A percentile compares a stretch with the other conserved stretches of the same genome.
Evolutionary conservation across 2,888 invertebrate species (phyloP).

Genomic region (Scaptomyza caliginosa): DNA sequence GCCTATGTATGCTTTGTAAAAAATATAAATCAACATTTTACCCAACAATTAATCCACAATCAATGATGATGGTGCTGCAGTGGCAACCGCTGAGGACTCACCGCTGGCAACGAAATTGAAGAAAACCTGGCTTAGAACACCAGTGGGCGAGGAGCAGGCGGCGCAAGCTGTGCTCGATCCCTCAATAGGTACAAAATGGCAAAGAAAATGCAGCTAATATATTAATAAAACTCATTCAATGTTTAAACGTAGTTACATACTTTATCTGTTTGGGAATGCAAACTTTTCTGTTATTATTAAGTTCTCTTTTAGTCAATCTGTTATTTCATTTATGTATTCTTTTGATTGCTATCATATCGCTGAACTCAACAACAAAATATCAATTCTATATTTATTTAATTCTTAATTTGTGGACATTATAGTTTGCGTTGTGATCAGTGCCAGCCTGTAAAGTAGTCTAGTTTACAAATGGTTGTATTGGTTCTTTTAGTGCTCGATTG

Average conservation of each 20-base stretch:
- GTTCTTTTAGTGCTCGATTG: slow-evolving; percentile 26
- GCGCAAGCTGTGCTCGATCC: slow-evolving; percentile 88
- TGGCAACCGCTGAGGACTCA: slow-evolving; percentile 88
- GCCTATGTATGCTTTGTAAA: slow-evolving; percentile 41
- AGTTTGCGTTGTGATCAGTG: no score
- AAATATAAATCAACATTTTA: slow-evolving; percentile 45
- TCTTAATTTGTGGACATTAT: not conserved
- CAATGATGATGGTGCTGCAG: slow-evolving; percentile 77
- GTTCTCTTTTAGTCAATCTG: slow-evolving; percentile 1
- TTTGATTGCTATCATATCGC: slow-evolving; percentile 19
- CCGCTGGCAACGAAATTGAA: slow-evolving; percentile 89
- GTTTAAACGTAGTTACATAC: not conserved
- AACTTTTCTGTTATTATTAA: slow-evolving; percentile 8
- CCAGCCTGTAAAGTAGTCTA: slow-evolving; percentile 36
- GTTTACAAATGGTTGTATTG: slow-evolving; percentile 41
- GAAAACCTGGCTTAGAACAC: slow-evolving; percentile 90
- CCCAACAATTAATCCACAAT: slow-evolving; percentile 14
- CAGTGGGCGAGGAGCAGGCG: slow-evolving; percentile 88
- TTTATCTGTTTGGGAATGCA: slow-evolving; percentile 37
- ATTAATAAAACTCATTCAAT: slow-evolving; percentile 12
- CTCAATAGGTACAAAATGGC: slow-evolving; percentile 86
- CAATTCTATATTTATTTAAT: not conserved
- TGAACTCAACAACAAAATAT: slow-evolving; percentile 13
- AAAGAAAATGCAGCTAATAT: slow-evolving; percentile 19
- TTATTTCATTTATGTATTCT: slow-evolving; percentile 15